Base-by-base conservation (phyloP, 2,113 vertebrate species). In the Platichthys stellatus region DNA sequence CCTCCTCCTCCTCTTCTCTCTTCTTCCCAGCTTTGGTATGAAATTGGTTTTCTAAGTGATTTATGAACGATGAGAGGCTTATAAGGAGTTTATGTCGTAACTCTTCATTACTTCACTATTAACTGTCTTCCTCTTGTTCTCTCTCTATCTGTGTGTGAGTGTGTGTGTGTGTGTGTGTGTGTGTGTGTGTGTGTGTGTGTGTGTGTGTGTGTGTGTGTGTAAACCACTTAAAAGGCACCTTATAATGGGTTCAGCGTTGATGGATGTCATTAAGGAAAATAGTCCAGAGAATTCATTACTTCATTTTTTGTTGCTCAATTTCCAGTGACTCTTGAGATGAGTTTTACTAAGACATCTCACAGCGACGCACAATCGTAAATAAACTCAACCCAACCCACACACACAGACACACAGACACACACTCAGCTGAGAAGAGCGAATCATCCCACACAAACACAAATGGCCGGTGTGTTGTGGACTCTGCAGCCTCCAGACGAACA, bases 91-190 rank as follows among this genome's bases (percentile, higher is more conserved):
- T 74, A 74, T 77, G 65, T 72, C 17, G 60, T 81, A 86, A 86
- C 72, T 86, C 79, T 84, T 87, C 76, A 87, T 87, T 75, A 85
- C 82, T 73, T 68, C 38, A 73, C 63, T 66, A 66, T 90, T 85
- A 83, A 76, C 77, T 69, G 73, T 68, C 49, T 58, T 66, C 71
- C 70, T 80, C 73, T 51, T 78, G 68, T 28, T 61, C 59, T 61
- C 13, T 60, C 5, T 38, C 35, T 38, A 8, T 47, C 14, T 15
- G 13, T n/a, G 35, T 38, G 72, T 28, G 49, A 9, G 65, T 61
- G 56, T 24, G 64, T 69, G 31, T 31, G 28, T 31, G 28, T 31
- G 5, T 31, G 76, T 24, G 47, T 26, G 72, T 18, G 49, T 26
- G 71, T 38, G 72, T 28, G 49, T 13, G 65, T 61, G 56, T 24